Evolutionary conservation across 2,113 vertebrate species (phyloP).

Genomic region (Chrysochloris asiatica): DNA sequence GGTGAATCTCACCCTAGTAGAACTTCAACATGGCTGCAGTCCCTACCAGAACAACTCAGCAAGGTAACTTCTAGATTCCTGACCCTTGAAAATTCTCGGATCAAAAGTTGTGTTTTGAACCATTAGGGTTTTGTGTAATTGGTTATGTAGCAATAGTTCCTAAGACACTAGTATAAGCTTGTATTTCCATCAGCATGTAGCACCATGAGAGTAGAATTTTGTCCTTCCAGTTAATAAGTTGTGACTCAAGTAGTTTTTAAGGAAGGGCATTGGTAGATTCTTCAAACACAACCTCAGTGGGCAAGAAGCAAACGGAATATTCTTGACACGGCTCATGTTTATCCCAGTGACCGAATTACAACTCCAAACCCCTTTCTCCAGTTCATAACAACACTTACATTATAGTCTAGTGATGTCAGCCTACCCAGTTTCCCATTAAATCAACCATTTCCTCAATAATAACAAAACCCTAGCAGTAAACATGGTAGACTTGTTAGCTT

Average conservation of each 20-base stretch:
- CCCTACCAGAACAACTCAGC: neutral
- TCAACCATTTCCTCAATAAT: neutral
- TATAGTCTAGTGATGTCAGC: neutral
- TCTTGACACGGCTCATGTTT: neutral
- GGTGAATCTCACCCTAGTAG: rapidly evolving
- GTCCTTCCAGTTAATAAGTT: too few species aligned
- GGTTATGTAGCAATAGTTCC: neutral
- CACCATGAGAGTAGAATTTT: neutral
- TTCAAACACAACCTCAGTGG: neutral
- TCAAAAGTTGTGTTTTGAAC: neutral
- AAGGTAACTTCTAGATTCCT: neutral
- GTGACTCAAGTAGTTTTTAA: neutral
- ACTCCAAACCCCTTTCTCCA: neutral
- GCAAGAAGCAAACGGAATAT: neutral
- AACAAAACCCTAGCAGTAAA: too few species aligned
- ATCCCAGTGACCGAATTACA: neutral
- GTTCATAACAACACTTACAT: neutral
- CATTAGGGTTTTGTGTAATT: neutral
- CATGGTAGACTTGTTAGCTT: neutral
- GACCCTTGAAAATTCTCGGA: too few species aligned
- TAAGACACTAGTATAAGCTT: neutral
- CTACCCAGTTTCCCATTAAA: neutral
- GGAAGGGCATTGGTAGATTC: neutral
- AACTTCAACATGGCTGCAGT: neutral
- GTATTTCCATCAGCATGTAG: neutral